Evolutionary conservation across 2,888 invertebrate genomes (phyloP).

Genomic region (Ellobium chinense): DNA sequence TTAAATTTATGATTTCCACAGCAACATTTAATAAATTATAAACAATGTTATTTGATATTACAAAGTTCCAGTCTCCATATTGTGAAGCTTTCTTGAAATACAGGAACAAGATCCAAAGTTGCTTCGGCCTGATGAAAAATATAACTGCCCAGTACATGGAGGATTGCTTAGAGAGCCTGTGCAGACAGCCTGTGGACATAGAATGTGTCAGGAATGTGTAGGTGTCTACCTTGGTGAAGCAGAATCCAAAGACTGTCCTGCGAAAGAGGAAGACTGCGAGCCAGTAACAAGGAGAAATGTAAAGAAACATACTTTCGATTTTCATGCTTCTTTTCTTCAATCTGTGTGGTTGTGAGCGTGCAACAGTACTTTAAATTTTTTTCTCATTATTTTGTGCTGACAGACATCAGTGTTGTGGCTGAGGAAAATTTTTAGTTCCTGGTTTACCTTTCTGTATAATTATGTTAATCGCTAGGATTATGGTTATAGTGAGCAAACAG

Average conservation of each 20-base stretch:
- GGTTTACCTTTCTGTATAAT: too few relatives aligned
- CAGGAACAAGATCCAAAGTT: slow-evolving; percentile 41
- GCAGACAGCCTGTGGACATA: slow-evolving; percentile 46
- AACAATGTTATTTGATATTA: too few relatives aligned
- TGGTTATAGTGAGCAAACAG: too few relatives aligned
- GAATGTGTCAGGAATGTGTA: slow-evolving; percentile 40
- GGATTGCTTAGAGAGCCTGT: slow-evolving; percentile 38
- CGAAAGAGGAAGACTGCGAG: slow-evolving; percentile 60
- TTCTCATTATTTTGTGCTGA: not conserved
- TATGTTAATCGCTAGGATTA: too few relatives aligned
- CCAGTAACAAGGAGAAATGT: slow-evolving; percentile 54
- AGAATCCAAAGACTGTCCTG: slow-evolving; percentile 56
- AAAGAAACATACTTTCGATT: slow-evolving; percentile 8
- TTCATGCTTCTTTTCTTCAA: not conserved
- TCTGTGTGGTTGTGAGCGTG: too few relatives aligned
- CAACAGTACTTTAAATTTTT: not conserved
- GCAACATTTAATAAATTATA: too few relatives aligned
- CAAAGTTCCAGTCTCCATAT: too few relatives aligned
- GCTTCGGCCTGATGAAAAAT: slow-evolving; percentile 28
- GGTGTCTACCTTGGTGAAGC: slow-evolving; percentile 25
- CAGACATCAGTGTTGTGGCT: not conserved
- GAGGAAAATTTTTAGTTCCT: too few relatives aligned
- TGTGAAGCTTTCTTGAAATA: not conserved
- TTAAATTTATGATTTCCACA: too few relatives aligned
- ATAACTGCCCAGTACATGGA: slow-evolving; percentile 36